A percentile compares a stretch with the other conserved stretches of the same genome.
phyloP scores from a whole-genome alignment of 1,140 invertebrate species.

The Sycobia sp. region DNA sequence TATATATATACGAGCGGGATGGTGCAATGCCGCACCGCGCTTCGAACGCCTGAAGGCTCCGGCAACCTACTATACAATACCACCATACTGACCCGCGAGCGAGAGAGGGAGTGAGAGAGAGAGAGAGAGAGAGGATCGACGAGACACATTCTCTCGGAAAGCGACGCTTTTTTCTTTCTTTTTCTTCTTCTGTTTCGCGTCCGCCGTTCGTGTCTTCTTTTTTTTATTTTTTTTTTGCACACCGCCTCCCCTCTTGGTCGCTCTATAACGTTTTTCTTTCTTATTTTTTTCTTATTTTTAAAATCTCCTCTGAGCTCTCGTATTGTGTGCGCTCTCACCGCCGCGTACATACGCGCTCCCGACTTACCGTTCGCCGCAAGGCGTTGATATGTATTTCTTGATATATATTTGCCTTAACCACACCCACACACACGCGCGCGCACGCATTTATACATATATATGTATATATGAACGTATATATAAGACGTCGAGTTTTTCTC shows the following conservation, averaged over 20 bases:
- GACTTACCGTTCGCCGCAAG: too few species aligned
- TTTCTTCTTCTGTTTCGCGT: background rate
- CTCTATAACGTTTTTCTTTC: background rate
- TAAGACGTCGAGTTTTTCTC: too few species aligned
- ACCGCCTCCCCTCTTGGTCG: background rate
- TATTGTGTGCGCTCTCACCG: background rate
- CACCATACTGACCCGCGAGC: too few species aligned
- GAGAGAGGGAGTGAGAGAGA: too few species aligned
- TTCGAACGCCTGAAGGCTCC: slow-evolving; percentile 49
- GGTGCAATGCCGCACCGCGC: slow-evolving; percentile 56
- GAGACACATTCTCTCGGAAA: slow-evolving; percentile 38
- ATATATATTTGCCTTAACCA: too few species aligned
- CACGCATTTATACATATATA: too few species aligned
- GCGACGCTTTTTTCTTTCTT: background rate
- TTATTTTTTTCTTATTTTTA: background rate
- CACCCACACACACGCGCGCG: too few species aligned
- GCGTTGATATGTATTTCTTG: too few species aligned
- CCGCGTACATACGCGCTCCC: too few species aligned
- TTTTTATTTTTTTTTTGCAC: background rate
- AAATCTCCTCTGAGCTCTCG: background rate
- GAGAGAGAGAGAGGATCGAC: too few species aligned
- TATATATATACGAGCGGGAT: too few species aligned
- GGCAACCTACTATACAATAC: slow-evolving; percentile 57
- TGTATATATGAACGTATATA: too few species aligned
- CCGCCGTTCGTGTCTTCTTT: background rate